Evolutionary conservation across 2,888 invertebrate genomes (phyloP).

Genomic region (Antheraea yamamai): DNA sequence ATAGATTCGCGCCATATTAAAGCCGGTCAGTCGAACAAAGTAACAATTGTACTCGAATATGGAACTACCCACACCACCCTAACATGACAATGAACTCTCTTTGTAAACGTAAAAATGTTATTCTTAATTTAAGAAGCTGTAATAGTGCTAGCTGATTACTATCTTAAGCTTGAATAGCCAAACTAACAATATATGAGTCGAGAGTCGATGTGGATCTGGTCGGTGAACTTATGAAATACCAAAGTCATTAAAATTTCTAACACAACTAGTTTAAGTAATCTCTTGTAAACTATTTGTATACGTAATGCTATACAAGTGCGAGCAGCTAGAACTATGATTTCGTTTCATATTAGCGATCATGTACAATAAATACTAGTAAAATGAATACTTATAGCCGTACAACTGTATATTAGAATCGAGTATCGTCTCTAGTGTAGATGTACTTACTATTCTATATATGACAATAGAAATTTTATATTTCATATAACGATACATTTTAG

Average conservation of each 20-base stretch:
- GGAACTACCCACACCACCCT: constrained; percentile 67
- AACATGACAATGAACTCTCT: constrained; percentile 82
- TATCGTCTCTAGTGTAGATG: constrained; percentile 48
- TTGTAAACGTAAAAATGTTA: constrained; percentile 80
- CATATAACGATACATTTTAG: constrained; percentile 69
- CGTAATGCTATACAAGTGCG: constrained; percentile 79
- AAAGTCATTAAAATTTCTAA: constrained; percentile 79
- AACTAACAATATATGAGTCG: constrained; percentile 22
- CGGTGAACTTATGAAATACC: constrained; percentile 64
- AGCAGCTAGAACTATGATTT: constrained; percentile 66
- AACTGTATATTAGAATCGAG: constrained; percentile 38
- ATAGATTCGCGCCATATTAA: constrained; percentile 96
- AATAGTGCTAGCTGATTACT: constrained; percentile 75
- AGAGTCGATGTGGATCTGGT: constrained; percentile 39
- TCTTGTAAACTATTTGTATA: constrained; percentile 72
- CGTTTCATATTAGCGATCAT: constrained; percentile 16
- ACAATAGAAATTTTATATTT: constrained; percentile 52
- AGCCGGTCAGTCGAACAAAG: constrained; percentile 74
- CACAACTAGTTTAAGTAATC: constrained; percentile 73
- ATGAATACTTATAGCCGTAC: background rate
- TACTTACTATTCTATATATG: constrained; percentile 53
- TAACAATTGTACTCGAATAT: constrained; percentile 74
- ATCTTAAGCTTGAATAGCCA: constrained; percentile 66
- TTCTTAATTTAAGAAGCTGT: constrained; percentile 70
- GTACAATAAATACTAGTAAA: background rate